Conservation (phyloP, 2,797 vertebrate genomes). For the Myotis daubentonii region DNA sequence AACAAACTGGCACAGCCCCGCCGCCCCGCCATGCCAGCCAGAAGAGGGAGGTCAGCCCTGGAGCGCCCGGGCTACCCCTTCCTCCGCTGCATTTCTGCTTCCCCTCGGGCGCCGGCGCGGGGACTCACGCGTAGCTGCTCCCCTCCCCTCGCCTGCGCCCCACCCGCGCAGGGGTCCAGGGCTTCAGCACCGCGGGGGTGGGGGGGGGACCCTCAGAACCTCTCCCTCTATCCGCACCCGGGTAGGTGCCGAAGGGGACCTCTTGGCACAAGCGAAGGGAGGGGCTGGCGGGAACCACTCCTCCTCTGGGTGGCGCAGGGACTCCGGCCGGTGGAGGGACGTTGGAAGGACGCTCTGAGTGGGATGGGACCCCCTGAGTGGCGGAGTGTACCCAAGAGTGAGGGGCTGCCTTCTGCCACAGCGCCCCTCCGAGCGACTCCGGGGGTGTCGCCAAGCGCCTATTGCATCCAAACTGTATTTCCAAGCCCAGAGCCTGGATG, state of each 20-base stretch:
- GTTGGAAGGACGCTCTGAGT: neutral
- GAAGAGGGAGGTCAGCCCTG: neutral
- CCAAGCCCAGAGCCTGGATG: neutral
- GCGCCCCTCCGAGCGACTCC: neutral
- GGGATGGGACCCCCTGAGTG: too few relatives aligned
- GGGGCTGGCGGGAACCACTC: neutral
- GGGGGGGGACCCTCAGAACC: neutral
- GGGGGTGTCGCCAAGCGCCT: neutral
- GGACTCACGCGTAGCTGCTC: accelerated
- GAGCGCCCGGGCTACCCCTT: too few relatives aligned
- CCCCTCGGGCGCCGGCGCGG: accelerated
- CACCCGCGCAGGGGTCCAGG: accelerated
- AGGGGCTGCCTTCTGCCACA: neutral
- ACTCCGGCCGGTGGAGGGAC: neutral
- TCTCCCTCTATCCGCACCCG: too few relatives aligned
- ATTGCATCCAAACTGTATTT: neutral
- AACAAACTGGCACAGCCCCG: neutral
- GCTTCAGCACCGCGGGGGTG: neutral
- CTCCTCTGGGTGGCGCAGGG: neutral
- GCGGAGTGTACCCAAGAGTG: neutral
- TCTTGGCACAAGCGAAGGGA: neutral
- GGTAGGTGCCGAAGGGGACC: neutral
- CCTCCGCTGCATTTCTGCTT: neutral
- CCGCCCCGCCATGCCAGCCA: accelerated
- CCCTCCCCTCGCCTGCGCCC: neutral